Evolutionary conservation across 1,140 invertebrate species (phyloP), one percentile per base, ranked within the genome.

Genomic region (Carposina sasakii): DNA sequence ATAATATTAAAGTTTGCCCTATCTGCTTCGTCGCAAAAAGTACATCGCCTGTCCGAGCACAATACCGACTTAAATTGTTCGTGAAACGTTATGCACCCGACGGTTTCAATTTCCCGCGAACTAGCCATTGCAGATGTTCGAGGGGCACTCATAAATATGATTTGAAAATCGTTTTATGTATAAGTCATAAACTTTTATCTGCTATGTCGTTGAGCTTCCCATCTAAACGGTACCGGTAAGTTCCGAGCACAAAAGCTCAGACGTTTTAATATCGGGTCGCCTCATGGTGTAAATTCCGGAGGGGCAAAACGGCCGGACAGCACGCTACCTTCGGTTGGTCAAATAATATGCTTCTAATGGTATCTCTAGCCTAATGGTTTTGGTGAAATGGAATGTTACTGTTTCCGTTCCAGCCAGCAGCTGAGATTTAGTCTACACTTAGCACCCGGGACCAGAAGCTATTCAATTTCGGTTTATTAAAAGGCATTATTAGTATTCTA

Each of bases 101-200:
- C 66, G 73, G 73, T 84, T 84, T 81, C 81, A 81, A 84, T 84
- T 81, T 81, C 76, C 68, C 71, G 75, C 67, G 69, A 76, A 79
- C 74, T 74, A 67, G 60, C 76, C 68, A 68, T 68, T 65, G 71
- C 73, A 81, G 71, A 77, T 84, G 77, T 76, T 75, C 70, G 66
- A 66, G 67, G 57, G 72, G 67, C 68, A 70, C 61, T 67, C 67
- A 74, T 79, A 84, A 82, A 81, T 82, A 82, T 84, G 71, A 81
- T 84, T 84, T 78, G 72, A 82, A 75, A 81, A 84, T 77, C 73
- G 76, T 77, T 83, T 81, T 78, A 81, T 78, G 73, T 84, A 79
- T 78, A 73, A 76, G 56, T 69, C 72, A 73, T 84, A 81, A 81
- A 84, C 63, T 84, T 84, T 84, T 84, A 84, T 84, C 75, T 74